Percentiles rank a stretch among this genome's conserved stretches.
Evolutionary conservation across 2,888 invertebrate genomes (phyloP).

Genomic region (Brenthis daphne): DNA sequence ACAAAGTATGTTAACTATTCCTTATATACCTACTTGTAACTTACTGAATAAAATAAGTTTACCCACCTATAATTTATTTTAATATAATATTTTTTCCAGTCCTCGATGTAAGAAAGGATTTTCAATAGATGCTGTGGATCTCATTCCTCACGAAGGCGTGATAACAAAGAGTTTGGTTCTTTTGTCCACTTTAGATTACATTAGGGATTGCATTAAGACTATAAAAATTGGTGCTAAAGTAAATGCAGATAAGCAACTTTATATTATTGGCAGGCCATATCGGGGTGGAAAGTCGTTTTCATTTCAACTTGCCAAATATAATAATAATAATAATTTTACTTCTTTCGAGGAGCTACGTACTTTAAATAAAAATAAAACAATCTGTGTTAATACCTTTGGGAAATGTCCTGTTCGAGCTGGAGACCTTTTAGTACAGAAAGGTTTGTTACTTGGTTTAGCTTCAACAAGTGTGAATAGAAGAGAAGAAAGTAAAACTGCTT

Average conservation of each 20-base stretch:
- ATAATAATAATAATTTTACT: constrained; percentile 30
- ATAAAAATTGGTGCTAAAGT: constrained; percentile 50
- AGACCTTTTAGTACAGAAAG: constrained; percentile 63
- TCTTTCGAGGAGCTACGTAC: constrained; percentile 34
- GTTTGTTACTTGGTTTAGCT: constrained; percentile 58
- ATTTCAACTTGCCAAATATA: constrained; percentile 55
- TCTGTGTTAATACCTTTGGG: constrained; percentile 58
- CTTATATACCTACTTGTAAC: not conserved
- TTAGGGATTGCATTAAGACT: constrained; percentile 53
- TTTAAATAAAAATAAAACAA: constrained; percentile 49
- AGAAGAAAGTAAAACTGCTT: constrained; percentile 52
- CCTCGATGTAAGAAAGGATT: constrained; percentile 70
- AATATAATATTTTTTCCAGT: constrained; percentile 50
- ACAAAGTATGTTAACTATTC: constrained; percentile 51
- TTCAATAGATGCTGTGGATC: constrained; percentile 54
- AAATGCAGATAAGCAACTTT: constrained; percentile 23
- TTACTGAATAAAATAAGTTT: not conserved
- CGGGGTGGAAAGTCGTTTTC: constrained; percentile 54
- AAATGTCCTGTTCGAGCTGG: constrained; percentile 66
- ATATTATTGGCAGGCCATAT: constrained; percentile 58
- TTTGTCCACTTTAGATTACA: constrained; percentile 56
- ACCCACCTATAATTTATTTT: not conserved
- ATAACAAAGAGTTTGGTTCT: constrained; percentile 59
- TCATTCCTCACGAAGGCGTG: constrained; percentile 55
- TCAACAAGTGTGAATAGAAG: constrained; percentile 53